Conservation (phyloP, 2,888 invertebrate species). For the Myathropa florea region DNA sequence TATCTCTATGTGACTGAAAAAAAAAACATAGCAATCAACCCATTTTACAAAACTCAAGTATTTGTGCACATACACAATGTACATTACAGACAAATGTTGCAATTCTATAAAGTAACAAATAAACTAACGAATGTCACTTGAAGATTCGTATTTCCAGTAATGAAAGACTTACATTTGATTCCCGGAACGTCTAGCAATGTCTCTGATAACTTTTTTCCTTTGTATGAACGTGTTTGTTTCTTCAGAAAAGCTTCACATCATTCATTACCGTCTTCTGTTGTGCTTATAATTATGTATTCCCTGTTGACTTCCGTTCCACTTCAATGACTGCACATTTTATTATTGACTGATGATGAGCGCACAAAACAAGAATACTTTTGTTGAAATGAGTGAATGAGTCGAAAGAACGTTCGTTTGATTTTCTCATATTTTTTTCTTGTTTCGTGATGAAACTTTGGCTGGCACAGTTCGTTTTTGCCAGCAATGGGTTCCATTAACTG, state of each 20-base stretch:
- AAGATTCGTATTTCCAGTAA: neutral
- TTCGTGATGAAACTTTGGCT: neutral
- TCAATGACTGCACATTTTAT: conserved; percentile 35
- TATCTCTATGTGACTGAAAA: too few relatives aligned
- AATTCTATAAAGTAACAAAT: too few relatives aligned
- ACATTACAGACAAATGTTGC: too few relatives aligned
- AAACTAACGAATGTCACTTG: too few relatives aligned
- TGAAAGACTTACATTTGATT: neutral
- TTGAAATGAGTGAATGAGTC: neutral
- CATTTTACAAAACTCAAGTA: too few relatives aligned
- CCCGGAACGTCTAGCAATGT: neutral
- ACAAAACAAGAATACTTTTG: conserved; percentile 24
- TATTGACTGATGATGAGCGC: conserved; percentile 13
- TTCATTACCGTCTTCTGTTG: neutral
- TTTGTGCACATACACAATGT: too few relatives aligned
- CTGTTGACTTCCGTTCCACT: conserved; percentile 10
- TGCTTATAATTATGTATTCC: conserved; percentile 24
- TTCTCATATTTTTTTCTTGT: neutral
- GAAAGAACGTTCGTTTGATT: neutral
- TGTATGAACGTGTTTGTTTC: neutral
- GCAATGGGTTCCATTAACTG: neutral
- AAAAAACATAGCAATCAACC: too few relatives aligned
- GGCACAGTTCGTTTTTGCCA: neutral
- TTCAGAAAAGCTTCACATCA: neutral
- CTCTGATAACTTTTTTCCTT: neutral